Conservation (phyloP, 2,113 vertebrate species). For the Siphamia tubifer region DNA sequence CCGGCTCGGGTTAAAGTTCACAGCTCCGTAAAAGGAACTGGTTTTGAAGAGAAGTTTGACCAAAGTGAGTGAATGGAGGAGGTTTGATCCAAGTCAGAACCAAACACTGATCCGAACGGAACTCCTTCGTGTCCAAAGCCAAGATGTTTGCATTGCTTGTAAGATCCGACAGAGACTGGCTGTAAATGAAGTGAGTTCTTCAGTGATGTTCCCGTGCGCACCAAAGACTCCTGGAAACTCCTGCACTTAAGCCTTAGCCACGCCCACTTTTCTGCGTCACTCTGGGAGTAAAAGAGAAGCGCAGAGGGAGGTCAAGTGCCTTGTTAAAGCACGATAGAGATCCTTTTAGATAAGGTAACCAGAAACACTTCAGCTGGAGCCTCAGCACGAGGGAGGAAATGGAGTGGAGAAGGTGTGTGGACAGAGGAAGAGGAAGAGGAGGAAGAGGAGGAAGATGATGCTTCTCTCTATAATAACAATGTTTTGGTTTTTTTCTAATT, state of each 20-base stretch:
- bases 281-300: constrained; percentile 51
- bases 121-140: constrained; percentile 43
- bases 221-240: constrained; percentile 70
- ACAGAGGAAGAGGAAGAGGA: too few species aligned
- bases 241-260: constrained; percentile 74
- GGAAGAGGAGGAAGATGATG: too few species aligned
- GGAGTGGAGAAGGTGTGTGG: neutral
- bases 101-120: constrained; percentile 49
- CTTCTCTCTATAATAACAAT: too few species aligned
- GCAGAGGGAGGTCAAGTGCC: constrained; percentile 70
- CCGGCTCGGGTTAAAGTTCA: constrained; percentile 23
- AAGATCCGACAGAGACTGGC: constrained; percentile 60
- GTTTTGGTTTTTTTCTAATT: too few species aligned
- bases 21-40: too few species aligned
- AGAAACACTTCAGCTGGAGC: constrained; percentile 42
- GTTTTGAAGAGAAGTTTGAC: constrained; percentile 70
- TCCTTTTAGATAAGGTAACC: constrained; percentile 59
- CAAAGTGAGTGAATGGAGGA: constrained; percentile 25
- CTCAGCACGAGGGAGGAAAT: constrained; percentile 17
- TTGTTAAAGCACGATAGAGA: constrained; percentile 63
- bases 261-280: constrained; percentile 82
- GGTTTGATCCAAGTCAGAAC: constrained; percentile 31
- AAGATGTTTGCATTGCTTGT: constrained; percentile 33
- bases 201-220: constrained; percentile 66
- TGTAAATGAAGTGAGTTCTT: constrained; percentile 54